These are phyloP conservation scores for Datnioides undecimradiatus DNA, from an alignment of 2,113 vertebrate genomes.

Conservation along the genomic window DNA sequence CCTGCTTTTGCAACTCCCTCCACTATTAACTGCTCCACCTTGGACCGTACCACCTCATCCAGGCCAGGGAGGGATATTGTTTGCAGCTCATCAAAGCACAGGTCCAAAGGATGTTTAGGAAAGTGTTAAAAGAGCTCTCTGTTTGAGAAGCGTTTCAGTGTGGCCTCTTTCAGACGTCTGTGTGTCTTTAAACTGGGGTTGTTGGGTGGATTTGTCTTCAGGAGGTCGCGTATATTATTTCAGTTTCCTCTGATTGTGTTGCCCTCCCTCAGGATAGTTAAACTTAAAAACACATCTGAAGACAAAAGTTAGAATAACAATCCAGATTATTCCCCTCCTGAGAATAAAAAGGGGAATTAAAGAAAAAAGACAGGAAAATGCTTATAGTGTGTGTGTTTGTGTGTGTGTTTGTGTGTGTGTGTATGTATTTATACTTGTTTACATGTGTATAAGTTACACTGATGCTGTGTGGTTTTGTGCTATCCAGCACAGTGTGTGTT, in stretches of 20 bases:
- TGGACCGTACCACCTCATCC: conserved; percentile 42
- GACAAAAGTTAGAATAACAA: conserved; percentile 73
- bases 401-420: background rate
- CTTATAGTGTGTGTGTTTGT: background rate
- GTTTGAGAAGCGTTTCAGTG: conserved; percentile 12
- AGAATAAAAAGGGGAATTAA: conserved; percentile 40
- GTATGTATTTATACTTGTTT: background rate
- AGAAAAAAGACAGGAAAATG: conserved; percentile 50
- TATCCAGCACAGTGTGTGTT: background rate
- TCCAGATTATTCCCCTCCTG: conserved; percentile 40
- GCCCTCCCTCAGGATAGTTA: conserved; percentile 61
- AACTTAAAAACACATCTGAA: conserved; percentile 48
- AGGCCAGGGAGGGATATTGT: conserved; percentile 20
- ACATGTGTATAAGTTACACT: background rate
- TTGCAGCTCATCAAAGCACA: conserved; percentile 17
- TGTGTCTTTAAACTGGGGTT: conserved; percentile 24
- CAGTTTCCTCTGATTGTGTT: conserved; percentile 80
- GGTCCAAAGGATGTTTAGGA: conserved; percentile 38
- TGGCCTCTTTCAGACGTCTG: conserved; percentile 9
- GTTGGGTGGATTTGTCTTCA: conserved; percentile 42
- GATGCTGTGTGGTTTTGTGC: background rate
- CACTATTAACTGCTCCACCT: conserved; percentile 56
- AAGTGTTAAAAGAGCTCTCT: conserved; percentile 14
- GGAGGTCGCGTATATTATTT: conserved; percentile 46
- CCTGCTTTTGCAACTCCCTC: conserved; percentile 44